Base-by-base conservation (phyloP, 2,113 vertebrate species). In the Erythrocercus mccallii region DNA sequence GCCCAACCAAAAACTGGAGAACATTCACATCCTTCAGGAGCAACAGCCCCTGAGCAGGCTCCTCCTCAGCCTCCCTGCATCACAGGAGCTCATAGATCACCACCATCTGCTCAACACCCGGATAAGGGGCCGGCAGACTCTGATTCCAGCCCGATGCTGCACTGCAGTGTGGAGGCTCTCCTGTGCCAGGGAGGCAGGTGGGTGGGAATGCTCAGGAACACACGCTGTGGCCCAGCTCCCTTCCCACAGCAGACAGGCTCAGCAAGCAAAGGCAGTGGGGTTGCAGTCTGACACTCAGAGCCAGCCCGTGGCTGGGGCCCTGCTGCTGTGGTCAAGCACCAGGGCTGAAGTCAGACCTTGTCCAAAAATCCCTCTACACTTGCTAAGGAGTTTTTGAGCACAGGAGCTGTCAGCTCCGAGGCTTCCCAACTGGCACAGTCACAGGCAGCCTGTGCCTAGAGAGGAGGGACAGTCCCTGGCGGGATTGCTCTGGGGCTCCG, bases 271-370 rank as follows among this genome's bases (percentile, higher is more conserved):
- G 65, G 68, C 73, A 48, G 40, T 3, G 45, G 74, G 31, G 57
- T 58, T 82, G 84, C 73, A 91, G 87, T 25, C 33, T 35, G 15
- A 57, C 10, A 4, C 47, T 15, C 64, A 12, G 33, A 61, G 60
- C 54, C 62, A 60, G 23, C 20, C 68, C 4, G 1, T 14, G 50
- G 24, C 54, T 83, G 44, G n/a, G 28, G 19, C 68, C 30, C 72
- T 73, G 68, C 23, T 58, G 77, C 2, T 0, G 3, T 3, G 35
- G 35, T 10, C 21, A 44, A 58, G 8, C 64, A 10, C 22, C 5
- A 60, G 12, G 44, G 35, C 24, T 65, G 1, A n/a, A 72, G 25
- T 45, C 6, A 11, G 15, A 33, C 17, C 0, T 0, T 4, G 14
- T 9, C 74, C 33, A 11, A 24, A n/a, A 54, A 33, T 10, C 81